Evolutionary conservation across 1,140 invertebrate genomes (phyloP).

Genomic region (Choristoneura fumiferana): DNA sequence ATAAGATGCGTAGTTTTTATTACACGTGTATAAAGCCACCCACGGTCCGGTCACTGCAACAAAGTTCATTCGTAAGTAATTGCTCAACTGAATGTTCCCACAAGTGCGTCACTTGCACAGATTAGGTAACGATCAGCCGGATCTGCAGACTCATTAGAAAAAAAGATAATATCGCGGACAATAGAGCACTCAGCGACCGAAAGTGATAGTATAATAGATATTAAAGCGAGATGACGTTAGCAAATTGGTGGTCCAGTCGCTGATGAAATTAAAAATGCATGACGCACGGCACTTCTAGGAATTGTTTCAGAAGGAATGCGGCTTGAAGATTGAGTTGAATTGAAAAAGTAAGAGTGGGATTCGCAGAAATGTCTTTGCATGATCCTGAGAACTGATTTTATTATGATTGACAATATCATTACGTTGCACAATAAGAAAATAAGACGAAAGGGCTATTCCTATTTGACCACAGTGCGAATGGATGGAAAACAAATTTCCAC

Average conservation of each 20-base stretch:
- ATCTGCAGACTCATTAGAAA: constrained; percentile 65
- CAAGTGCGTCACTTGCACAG: constrained; percentile 51
- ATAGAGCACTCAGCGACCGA: constrained; percentile 64
- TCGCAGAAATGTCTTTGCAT: too few relatives aligned
- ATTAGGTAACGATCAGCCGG: constrained; percentile 67
- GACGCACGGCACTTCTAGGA: constrained; percentile 3
- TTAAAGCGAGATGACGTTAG: constrained; percentile 53
- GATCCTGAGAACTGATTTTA: too few relatives aligned
- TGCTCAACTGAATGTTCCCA: constrained; percentile 49
- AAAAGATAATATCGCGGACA: constrained; percentile 69
- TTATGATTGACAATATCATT: too few relatives aligned
- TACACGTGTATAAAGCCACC: constrained; percentile 19
- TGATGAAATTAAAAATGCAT: constrained; percentile 28
- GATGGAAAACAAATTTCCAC: too few relatives aligned
- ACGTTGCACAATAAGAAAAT: too few relatives aligned
- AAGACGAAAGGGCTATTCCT: too few relatives aligned
- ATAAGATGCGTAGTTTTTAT: constrained; percentile 1
- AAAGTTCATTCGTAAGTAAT: constrained; percentile 38
- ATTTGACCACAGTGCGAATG: too few relatives aligned
- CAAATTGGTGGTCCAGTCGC: constrained; percentile 45
- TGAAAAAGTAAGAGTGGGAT: too few relatives aligned
- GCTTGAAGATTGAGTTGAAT: background rate
- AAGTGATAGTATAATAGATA: constrained; percentile 72
- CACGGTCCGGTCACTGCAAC: constrained; percentile 22
- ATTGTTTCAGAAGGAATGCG: constrained; percentile 2